Percentiles rank a stretch among this genome's conserved stretches.
Evolutionary conservation across 2,888 invertebrate genomes (phyloP).

Genomic region (Cephus spinipes): DNA sequence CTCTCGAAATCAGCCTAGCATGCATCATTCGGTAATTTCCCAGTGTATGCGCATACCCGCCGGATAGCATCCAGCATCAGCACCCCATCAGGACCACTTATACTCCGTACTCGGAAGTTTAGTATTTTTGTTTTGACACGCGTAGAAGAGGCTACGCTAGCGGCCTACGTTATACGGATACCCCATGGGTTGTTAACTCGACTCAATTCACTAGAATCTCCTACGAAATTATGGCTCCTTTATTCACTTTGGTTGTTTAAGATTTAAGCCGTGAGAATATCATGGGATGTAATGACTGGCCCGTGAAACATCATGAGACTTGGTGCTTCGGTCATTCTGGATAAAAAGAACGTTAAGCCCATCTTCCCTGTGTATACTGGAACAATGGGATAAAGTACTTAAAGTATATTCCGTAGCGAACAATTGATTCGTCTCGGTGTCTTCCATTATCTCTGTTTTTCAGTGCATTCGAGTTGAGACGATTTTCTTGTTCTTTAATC

Average conservation of each 20-base stretch:
- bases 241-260: background rate
- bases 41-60: constrained; percentile 35
- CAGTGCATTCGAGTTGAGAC: background rate
- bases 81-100: background rate
- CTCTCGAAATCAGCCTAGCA: constrained; percentile 46
- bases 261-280: constrained; percentile 56
- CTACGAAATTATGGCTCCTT: background rate
- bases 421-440: background rate
- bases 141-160: constrained; percentile 49
- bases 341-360: constrained; percentile 50
- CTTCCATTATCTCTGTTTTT: background rate
- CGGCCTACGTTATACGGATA: constrained; percentile 49
- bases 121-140: constrained; percentile 63
- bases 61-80: constrained; percentile 12
- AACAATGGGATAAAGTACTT: constrained; percentile 5
- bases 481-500: background rate
- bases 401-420: background rate
- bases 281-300: constrained; percentile 54
- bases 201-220: constrained; percentile 44
- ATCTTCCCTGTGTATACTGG: constrained; percentile 40
- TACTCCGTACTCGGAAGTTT: constrained; percentile 3
- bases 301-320: constrained; percentile 50
- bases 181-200: constrained; percentile 56
- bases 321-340: constrained; percentile 27
- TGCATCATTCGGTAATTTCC: constrained; percentile 58